phyloP scores from a whole-genome alignment of 2,113 vertebrate genomes.

The Spea bombifrons region DNA sequence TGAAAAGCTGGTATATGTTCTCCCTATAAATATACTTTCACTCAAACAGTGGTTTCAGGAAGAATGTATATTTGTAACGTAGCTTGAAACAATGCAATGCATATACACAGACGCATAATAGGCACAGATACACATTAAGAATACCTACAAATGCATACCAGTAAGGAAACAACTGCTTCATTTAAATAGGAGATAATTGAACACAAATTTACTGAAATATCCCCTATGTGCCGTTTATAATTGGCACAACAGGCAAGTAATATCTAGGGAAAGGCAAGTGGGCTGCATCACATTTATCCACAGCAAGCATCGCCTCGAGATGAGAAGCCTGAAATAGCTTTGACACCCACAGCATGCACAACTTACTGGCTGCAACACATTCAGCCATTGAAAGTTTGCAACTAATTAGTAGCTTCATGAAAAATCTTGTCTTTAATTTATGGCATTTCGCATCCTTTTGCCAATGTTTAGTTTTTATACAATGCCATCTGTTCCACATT shows the following conservation, averaged over 20 bases:
- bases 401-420: slow-evolving; percentile 47
- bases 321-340: slow-evolving; percentile 49
- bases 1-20: too few species aligned
- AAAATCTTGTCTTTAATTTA: slow-evolving; percentile 54
- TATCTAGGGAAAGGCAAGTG: slow-evolving; percentile 51
- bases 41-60: too few species aligned
- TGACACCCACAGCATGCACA: slow-evolving; percentile 28
- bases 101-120: too few species aligned
- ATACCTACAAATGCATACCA: too few species aligned
- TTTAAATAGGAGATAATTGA: slow-evolving; percentile 9
- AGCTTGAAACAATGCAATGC: too few species aligned
- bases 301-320: slow-evolving; percentile 35
- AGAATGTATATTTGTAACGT: too few species aligned
- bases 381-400: slow-evolving; percentile 46
- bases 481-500: slow-evolving; percentile 56
- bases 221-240: slow-evolving; percentile 31
- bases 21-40: too few species aligned
- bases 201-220: slow-evolving; percentile 6
- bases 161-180: too few species aligned
- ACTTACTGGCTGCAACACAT: slow-evolving; percentile 36
- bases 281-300: slow-evolving; percentile 39
- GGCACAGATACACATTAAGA: too few species aligned
- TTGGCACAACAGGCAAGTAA: slow-evolving; percentile 30
- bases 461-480: slow-evolving; percentile 50
- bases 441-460: slow-evolving; percentile 50